Evolutionary conservation across 2,888 invertebrate genomes (phyloP).

Genomic region (Thyatira batis): DNA sequence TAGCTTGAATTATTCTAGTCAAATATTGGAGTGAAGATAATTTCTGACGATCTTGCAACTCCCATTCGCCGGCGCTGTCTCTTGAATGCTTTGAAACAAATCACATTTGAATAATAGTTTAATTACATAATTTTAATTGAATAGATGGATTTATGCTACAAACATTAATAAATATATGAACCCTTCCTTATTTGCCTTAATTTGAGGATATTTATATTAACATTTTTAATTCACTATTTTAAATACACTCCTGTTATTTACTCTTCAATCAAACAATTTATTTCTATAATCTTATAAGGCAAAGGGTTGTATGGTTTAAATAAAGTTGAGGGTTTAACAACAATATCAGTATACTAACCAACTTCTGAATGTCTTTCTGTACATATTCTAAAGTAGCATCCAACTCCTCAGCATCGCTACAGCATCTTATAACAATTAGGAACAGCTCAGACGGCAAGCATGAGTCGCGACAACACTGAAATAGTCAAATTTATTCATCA

Average conservation of each 20-base stretch:
- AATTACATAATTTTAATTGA: background rate
- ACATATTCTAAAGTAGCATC: conserved; percentile 90
- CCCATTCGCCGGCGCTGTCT: conserved; percentile 93
- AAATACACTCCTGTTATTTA: too few relatives aligned
- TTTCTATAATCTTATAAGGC: too few relatives aligned
- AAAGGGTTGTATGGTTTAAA: too few relatives aligned
- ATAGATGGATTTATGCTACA: background rate
- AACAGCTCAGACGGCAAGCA: conserved; percentile 92
- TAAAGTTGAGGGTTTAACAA: too few relatives aligned
- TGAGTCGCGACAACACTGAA: conserved; percentile 89
- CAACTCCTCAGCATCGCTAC: conserved; percentile 91
- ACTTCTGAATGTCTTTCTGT: conserved; percentile 89
- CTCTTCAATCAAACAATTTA: too few relatives aligned
- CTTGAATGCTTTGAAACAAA: conserved; percentile 84
- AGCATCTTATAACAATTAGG: conserved; percentile 89
- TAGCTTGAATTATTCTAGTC: conserved; percentile 87
- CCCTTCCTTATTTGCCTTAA: too few relatives aligned
- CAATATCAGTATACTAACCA: conserved; percentile 67
- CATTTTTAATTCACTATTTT: too few relatives aligned
- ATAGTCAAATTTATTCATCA: conserved; percentile 21
- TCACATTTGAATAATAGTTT: conserved; percentile 3
- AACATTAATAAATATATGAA: too few relatives aligned
- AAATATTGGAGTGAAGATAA: conserved; percentile 92
- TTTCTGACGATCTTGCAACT: conserved; percentile 91
- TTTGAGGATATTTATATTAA: too few relatives aligned